Evolutionary conservation across 2,113 vertebrate species (phyloP).

Genomic region (Junco hyemalis): DNA sequence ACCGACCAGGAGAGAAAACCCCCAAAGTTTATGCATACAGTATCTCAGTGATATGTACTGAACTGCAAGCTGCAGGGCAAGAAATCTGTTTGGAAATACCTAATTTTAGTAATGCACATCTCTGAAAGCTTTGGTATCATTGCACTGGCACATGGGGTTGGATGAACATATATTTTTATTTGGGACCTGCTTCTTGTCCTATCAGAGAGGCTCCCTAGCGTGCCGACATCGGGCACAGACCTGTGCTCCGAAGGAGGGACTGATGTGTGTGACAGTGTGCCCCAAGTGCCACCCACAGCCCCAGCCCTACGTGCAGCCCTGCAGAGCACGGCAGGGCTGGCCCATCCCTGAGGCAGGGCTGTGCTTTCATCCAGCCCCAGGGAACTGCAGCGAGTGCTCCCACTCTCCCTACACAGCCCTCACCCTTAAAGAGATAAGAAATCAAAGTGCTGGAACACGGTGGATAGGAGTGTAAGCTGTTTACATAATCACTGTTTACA

Average conservation of each 20-base stretch:
- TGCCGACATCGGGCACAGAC: not conserved
- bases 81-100: not conserved
- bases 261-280: not conserved
- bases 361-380: not conserved
- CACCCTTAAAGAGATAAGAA: slow-evolving; percentile 12
- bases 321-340: not conserved
- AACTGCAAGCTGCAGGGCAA: not conserved
- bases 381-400: not conserved
- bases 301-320: not conserved
- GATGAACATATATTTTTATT: not conserved
- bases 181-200: not conserved
- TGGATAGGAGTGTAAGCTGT: not conserved
- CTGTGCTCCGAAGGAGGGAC: not conserved
- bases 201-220: not conserved
- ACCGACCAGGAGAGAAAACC: not conserved
- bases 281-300: not conserved
- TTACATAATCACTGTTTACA: slow-evolving; percentile 46
- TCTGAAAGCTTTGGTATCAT: not conserved
- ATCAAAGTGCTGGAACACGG: not conserved
- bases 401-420: not conserved
- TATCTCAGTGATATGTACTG: not conserved
- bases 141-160: not conserved
- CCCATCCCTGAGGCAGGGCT: not conserved
- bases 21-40: not conserved
- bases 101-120: not conserved